Conservation (phyloP, 2,888 invertebrate species). For the Drosophila kambysellisi region DNA sequence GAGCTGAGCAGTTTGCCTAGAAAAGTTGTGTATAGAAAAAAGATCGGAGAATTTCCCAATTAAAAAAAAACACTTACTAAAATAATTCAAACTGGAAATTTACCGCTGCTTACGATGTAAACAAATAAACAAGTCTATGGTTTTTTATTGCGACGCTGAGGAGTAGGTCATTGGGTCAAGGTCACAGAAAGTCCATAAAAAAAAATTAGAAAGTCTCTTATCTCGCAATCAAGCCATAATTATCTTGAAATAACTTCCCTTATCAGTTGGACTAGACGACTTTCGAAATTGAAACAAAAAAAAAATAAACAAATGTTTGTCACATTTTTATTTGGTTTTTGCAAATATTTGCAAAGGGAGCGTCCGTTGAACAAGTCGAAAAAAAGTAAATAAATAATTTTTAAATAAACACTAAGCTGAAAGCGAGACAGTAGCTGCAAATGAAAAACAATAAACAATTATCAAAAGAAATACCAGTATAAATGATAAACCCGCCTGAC, state of each 20-base stretch:
- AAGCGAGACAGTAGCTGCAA: constrained; percentile 36
- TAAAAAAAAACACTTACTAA: background rate
- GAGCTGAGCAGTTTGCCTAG: constrained; percentile 30
- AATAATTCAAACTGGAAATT: background rate
- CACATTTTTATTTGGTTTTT: background rate
- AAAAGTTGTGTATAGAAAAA: constrained; percentile 9
- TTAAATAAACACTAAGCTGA: constrained; percentile 50
- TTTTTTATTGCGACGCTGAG: background rate
- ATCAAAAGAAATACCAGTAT: constrained; percentile 25
- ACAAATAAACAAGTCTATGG: background rate
- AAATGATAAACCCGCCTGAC: constrained; percentile 61
- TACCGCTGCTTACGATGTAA: constrained; percentile 1
- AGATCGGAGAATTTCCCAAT: constrained; percentile 7
- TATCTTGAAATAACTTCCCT: background rate
- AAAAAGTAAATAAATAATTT: constrained; percentile 50
- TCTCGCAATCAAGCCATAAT: constrained; percentile 6
- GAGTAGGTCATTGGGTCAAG: constrained; percentile 50
- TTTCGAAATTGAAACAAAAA: background rate
- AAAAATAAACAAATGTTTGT: background rate
- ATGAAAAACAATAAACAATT: constrained; percentile 42
- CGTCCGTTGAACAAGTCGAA: constrained; percentile 16
- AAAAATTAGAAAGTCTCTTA: constrained; percentile 7
- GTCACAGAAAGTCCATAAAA: constrained; percentile 33
- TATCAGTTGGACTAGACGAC: constrained; percentile 13
- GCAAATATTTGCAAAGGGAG: constrained; percentile 39